Base-by-base conservation (phyloP, 2,113 vertebrate species). In the Cavia porcellus region DNA sequence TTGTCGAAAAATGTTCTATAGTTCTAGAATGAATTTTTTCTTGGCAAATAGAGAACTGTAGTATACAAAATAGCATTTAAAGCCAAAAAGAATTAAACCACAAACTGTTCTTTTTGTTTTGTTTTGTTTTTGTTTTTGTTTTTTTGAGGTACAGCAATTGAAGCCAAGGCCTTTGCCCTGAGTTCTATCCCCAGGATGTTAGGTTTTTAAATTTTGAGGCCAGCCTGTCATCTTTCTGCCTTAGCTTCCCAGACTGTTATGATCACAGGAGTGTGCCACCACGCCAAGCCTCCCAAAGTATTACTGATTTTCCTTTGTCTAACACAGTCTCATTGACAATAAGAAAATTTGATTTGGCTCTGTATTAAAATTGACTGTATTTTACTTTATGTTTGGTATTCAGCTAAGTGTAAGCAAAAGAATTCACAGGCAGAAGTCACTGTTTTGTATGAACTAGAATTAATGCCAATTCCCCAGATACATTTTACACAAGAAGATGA, bases 311-410 rank as follows among this genome's bases (percentile, higher is more conserved):
- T 86, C 62, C 9, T 20, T 74, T 72, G 59, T 84, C n/a, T 47
- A 68, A 47, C 30, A 45, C 10, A 68, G 13, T 42, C 28, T 85
- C 42, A 84, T 32, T 50, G 68, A 85, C 1, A 85, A 79, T 86
- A 84, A 74, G 9, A 20, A 55, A 45, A 74, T 52, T 50, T 47
- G 81, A 72, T 81, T 82, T 94, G n/a, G 12, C 15, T 68, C 72
- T 62, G n/a, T 50, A 79, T 83, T 90, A 94, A 80, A 82, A 84
- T 79, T 72, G 25, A 32, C 3, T 96, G 89, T 85, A 38, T 59
- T 6, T 81, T 85, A 55, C 86, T 86, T 89, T 75, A 79, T 93
- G 24, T 62, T 92, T 75, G 9, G 0, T 68, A 62, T 82, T 89
- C 20, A 55, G n/a, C 11, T 79, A 75, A 28, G 20, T 77, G 11